Base-by-base conservation (phyloP, 2,888 invertebrate genomes). In the Cryptocheilus praepositus region DNA sequence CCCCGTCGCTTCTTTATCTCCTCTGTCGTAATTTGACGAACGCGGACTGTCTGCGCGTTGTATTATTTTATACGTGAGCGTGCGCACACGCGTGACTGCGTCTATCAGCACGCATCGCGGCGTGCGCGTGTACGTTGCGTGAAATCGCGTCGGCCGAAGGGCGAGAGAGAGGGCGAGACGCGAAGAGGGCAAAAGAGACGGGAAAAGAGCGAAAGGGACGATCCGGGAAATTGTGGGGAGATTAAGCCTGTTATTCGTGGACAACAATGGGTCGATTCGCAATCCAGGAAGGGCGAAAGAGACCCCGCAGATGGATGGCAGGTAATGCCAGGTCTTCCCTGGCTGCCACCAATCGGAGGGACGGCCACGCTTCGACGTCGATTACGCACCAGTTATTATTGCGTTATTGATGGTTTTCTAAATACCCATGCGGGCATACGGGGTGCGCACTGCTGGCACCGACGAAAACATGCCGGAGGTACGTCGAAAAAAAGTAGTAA, bases 181-280 rank as follows among this genome's bases (percentile, higher is more conserved):
- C 60, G 59, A 65, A 28, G 53, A 63, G 64, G 74, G 69, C 70
- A 71, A 76, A 5, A 22, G 60, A 44, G 43, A 49, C 54, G 46
- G 57, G 63, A 25, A 53, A 53, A 54, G 61, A 57, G 68, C 22
- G 54, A 60, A 65, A 76, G 74, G 71, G 73, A 73, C 76, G 80
- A 77, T 78, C 71, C 62, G 73, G 74, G 76, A 79, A 81, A 80
- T 78, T 78, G 79, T 73, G 77, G 74, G 80, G 82, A 78, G 77
- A 80, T 81, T 81, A 76, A 77, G 76, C 80, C 82, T 79, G 83
- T 81, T 82, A 81, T 81, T 82, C 74, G 74, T 71, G 78, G 73
- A 77, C 80, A 79, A 83, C 83, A 83, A 83, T 82, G 76, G 77
- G 63, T 69, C 68, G 73, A 76, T 72, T 67, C 73, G 66, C 67